phyloP scores from a whole-genome alignment of 2,888 invertebrate species.

The Julus scanicus region DNA sequence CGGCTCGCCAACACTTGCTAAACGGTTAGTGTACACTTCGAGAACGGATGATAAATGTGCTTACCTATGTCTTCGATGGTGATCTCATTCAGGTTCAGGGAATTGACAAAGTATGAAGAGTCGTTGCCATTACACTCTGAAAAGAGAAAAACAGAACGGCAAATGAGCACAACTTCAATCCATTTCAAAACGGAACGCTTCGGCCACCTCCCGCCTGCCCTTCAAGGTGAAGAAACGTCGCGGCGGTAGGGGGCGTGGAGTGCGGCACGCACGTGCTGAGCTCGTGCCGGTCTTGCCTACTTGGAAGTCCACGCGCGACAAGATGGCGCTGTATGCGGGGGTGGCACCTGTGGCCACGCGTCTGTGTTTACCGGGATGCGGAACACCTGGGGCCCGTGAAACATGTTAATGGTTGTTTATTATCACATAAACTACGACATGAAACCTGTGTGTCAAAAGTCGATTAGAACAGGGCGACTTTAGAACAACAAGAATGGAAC shows the following conservation, averaged over 20 bases:
- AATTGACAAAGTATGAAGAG: background rate
- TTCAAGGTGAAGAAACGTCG: background rate
- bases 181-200: background rate
- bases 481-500: too few species aligned
- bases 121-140: constrained; percentile 9
- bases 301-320: background rate
- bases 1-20: background rate
- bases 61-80: constrained; percentile 58
- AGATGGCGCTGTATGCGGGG: too few species aligned
- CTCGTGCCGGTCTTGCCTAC: background rate
- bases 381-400: too few species aligned
- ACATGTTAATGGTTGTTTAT: too few species aligned
- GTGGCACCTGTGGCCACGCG: too few species aligned
- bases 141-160: background rate
- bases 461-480: too few species aligned
- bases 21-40: background rate
- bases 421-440: too few species aligned
- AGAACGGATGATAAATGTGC: background rate
- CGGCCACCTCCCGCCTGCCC: background rate
- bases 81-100: constrained; percentile 57
- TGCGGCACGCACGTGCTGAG: background rate
- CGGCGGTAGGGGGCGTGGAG: background rate
- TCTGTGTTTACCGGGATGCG: too few species aligned
- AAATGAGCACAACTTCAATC: background rate
- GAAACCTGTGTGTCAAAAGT: too few species aligned